Base-by-base conservation (phyloP, 2,797 vertebrate species). In the Silurus lanzhouensis region DNA sequence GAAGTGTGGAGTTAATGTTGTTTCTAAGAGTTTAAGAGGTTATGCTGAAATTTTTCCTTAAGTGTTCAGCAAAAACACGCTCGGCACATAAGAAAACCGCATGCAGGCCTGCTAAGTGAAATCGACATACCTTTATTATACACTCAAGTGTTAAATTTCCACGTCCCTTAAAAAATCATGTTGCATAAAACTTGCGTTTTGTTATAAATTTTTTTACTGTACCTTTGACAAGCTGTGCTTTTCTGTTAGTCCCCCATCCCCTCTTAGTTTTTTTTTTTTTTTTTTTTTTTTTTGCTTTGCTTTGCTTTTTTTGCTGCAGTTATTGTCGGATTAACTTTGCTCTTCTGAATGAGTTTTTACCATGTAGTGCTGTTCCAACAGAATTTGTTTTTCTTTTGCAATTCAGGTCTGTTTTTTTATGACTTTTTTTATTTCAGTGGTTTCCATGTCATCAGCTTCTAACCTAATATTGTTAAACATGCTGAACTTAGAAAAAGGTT, bases 41-140 rank as follows among this genome's bases (percentile, higher is more conserved):
- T 64, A 48, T 48, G 78, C n/a, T 48, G 22, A 48, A 27, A 64
- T 64, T 64, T 64, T 12, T 44, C 78, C 14, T 52, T 17, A 66
- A 66, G 61, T 81, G 6, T 81, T 79, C 60, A n/a, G 31, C 14
- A 61, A 61, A 44, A 78, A 58, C 0, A 22, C 3, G 25, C 44
- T 44, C 22, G 6, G 19, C 20, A 10, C 57, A 60, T 19, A 6
- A 77, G 27, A 57, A 76, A 76, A 76, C 6, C 74, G 1, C 55
- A 61, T 48, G 58, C 46, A 44, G 78, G 61, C 12, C 66, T 27
- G 5, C n/a, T 52, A 27, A 66, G 61, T 66, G 22, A 66, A 81
- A 66, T 52, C 17, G 7, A 66, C 61, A 52, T 66, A 64, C 78
- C 44, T 64, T 64, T 7, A 20, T 79, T 66, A 81, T n/a, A 81